phyloP scores from a whole-genome alignment of 92 coral and sea anemone genomes.

The Siderastrea siderea region DNA sequence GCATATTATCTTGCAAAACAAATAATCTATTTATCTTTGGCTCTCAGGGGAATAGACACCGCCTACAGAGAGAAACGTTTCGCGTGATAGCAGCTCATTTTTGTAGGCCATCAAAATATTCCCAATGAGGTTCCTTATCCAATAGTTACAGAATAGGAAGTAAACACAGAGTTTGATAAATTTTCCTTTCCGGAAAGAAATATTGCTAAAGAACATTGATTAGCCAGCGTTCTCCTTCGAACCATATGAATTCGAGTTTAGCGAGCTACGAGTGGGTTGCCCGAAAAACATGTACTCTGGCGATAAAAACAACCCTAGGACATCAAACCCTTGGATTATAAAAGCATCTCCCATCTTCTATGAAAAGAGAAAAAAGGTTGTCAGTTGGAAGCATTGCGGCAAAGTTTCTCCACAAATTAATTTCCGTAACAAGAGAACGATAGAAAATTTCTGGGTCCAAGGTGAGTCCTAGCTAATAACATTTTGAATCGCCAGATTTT shows the following conservation, averaged over 20 bases:
- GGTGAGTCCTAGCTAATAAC: too few species aligned
- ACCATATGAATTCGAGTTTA: not conserved
- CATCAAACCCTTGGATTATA: not conserved
- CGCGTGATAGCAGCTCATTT: not conserved
- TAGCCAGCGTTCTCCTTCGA: not conserved
- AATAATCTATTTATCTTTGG: slow-evolving; percentile 7
- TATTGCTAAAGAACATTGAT: not conserved
- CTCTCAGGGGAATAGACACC: not conserved
- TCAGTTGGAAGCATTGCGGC: too few species aligned
- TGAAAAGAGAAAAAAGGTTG: too few species aligned
- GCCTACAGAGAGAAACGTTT: not conserved
- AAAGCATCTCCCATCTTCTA: too few species aligned
- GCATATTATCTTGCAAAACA: not conserved
- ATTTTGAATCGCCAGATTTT: too few species aligned
- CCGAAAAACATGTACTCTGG: not conserved
- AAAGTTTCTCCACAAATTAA: too few species aligned
- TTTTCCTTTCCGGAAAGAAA: not conserved
- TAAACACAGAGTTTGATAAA: slow-evolving; percentile 8
- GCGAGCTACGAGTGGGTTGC: not conserved
- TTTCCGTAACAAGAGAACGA: too few species aligned
- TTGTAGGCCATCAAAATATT: not conserved
- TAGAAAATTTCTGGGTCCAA: too few species aligned
- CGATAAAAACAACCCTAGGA: not conserved
- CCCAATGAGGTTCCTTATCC: not conserved
- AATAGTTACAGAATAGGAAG: not conserved